A percentile compares a stretch with the other conserved stretches of the same genome.
phyloP scores from a whole-genome alignment of 2,113 vertebrate species.

The Sapayoa aenigma region DNA sequence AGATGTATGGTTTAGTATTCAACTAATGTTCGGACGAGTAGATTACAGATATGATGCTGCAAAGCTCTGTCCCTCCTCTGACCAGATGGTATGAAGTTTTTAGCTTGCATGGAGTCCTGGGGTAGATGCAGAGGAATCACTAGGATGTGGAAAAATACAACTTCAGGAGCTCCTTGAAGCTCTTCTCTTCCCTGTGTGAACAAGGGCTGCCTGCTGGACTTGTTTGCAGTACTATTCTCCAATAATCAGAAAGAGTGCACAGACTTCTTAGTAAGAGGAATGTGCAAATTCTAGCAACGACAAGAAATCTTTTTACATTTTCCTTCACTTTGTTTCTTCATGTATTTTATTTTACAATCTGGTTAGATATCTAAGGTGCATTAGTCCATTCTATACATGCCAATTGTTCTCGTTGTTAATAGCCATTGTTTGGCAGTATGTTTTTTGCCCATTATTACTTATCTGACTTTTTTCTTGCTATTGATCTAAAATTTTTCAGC shows the following conservation, averaged over 20 bases:
- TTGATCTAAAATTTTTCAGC: not conserved
- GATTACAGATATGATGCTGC: not conserved
- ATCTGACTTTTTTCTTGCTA: not conserved
- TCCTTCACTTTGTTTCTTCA: not conserved
- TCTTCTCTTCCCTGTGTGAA: too few species aligned
- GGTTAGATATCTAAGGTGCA: not conserved
- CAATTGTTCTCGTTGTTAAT: not conserved
- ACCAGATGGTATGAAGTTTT: not conserved
- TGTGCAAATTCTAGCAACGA: not conserved
- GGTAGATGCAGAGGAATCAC: not conserved
- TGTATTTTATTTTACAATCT: not conserved
- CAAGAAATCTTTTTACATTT: not conserved
- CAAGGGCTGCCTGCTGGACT: not conserved
- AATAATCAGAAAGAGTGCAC: not conserved
- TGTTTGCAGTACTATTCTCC: not conserved
- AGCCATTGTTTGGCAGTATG: not conserved
- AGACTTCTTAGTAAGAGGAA: not conserved
- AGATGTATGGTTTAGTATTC: not conserved
- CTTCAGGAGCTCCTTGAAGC: not conserved
- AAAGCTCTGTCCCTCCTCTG: not conserved
- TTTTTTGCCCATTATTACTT: not conserved
- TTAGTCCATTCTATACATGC: not conserved
- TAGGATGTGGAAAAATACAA: accelerated
- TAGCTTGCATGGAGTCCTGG: not conserved
- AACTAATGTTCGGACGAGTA: not conserved